Conservation (phyloP, 2,113 vertebrate species). For the Miniopterus natalensis region DNA sequence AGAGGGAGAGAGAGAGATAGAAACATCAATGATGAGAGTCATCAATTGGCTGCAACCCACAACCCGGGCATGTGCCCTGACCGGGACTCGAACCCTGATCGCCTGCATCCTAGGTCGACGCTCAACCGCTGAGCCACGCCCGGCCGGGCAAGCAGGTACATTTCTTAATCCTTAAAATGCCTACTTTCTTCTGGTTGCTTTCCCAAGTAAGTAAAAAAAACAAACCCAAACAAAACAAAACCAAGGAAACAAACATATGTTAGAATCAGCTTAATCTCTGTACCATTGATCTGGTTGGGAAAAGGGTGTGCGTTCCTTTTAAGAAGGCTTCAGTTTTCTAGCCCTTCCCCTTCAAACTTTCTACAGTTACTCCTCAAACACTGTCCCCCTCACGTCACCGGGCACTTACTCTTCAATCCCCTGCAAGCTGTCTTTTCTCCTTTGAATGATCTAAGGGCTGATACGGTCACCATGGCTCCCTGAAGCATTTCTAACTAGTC, state of each 20-base stretch:
- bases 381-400: not conserved
- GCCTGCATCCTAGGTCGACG: too few species aligned
- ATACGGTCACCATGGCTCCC: not conserved
- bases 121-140: too few species aligned
- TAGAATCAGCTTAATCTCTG: not conserved
- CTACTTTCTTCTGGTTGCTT: not conserved
- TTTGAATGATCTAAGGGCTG: not conserved
- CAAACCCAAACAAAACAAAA: too few species aligned
- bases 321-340: not conserved
- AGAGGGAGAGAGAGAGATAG: too few species aligned
- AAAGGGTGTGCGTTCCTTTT: not conserved
- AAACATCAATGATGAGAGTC: too few species aligned
- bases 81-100: too few species aligned
- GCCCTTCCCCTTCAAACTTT: not conserved
- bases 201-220: not conserved
- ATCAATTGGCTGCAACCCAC: too few species aligned
- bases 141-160: not conserved
- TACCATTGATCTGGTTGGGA: not conserved
- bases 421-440: not conserved
- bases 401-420: not conserved
- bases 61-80: too few species aligned
- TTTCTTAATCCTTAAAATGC: slow-evolving; percentile 19
- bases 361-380: not conserved
- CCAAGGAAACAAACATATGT: not conserved
- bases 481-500: slow-evolving; percentile 41